A percentile compares a stretch with the other conserved stretches of the same genome.
These are phyloP conservation scores for Leucozona laternaria DNA, from an alignment of 2,888 invertebrate species.

Conservation along the genomic window DNA sequence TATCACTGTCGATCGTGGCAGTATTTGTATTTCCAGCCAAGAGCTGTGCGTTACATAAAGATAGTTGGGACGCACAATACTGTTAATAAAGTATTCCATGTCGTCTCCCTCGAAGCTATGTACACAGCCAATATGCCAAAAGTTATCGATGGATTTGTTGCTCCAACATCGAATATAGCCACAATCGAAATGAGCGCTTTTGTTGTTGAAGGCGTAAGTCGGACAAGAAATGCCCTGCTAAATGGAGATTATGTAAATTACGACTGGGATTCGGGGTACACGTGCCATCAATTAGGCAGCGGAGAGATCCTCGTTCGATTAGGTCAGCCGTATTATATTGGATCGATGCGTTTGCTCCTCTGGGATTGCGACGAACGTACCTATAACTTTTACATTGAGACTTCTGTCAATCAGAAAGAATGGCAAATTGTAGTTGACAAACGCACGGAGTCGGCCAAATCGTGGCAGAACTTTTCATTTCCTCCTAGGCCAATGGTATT, in stretches of 20 bases:
- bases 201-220: slow-evolving; percentile 97
- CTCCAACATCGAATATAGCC: slow-evolving; percentile 96
- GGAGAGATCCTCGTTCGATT: slow-evolving; percentile 98
- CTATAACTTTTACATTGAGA: slow-evolving; percentile 98
- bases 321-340: slow-evolving; percentile 97
- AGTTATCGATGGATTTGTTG: slow-evolving; percentile 90
- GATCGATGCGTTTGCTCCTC: slow-evolving; percentile 94
- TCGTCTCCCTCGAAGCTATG: slow-evolving; percentile 95
- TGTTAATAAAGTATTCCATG: slow-evolving; percentile 96
- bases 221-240: slow-evolving; percentile 96
- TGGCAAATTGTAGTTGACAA: slow-evolving; percentile 97
- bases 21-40: slow-evolving; percentile 94
- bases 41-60: slow-evolving; percentile 93
- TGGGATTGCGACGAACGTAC: slow-evolving; percentile 99
- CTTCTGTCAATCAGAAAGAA: slow-evolving; percentile 95
- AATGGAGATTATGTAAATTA: slow-evolving; percentile 98
- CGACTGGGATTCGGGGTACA: slow-evolving; percentile 99
- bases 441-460: slow-evolving; percentile 92
- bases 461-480: slow-evolving; percentile 97
- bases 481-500: slow-evolving; percentile 94
- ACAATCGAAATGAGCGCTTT: slow-evolving; percentile 94
- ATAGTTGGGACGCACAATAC: slow-evolving; percentile 97
- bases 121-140: slow-evolving; percentile 91
- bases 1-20: slow-evolving; percentile 99
- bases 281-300: slow-evolving; percentile 97